Conservation (phyloP, 2,888 invertebrate species). For the Eupeodes latifasciatus region DNA sequence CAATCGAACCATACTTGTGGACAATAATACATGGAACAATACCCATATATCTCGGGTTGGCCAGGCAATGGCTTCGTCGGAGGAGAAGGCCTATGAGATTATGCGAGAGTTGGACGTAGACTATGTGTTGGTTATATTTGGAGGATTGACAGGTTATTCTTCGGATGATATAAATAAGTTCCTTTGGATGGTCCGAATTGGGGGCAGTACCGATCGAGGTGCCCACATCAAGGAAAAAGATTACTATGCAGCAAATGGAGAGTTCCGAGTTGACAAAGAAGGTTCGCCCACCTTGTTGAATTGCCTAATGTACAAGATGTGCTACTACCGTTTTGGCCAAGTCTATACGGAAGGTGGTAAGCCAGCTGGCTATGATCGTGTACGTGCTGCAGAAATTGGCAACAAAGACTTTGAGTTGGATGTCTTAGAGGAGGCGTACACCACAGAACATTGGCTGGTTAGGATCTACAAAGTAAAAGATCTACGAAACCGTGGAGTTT, state of each 20-base stretch:
- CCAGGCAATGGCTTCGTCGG: slow-evolving; percentile 98
- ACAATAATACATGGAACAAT: slow-evolving; percentile 99
- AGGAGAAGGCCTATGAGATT: slow-evolving; percentile 98
- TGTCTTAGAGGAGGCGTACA: slow-evolving; percentile 99
- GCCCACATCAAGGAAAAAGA: slow-evolving; percentile 98
- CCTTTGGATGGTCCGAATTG: slow-evolving; percentile 99
- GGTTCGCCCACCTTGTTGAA: slow-evolving; percentile 96
- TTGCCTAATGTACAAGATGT: slow-evolving; percentile 99
- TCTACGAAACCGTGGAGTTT: slow-evolving; percentile 93
- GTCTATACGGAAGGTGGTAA: slow-evolving; percentile 97
- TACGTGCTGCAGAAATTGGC: slow-evolving; percentile 98
- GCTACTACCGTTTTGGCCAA: slow-evolving; percentile 98
- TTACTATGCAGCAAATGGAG: slow-evolving; percentile 97
- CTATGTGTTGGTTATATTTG: slow-evolving; percentile 99
- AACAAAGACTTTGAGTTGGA: slow-evolving; percentile 99
- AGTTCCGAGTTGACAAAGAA: slow-evolving; percentile 98
- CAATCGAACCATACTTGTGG: slow-evolving; percentile 98
- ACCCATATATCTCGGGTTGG: slow-evolving; percentile 99
- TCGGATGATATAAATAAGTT: slow-evolving; percentile 99
- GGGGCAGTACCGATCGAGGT: slow-evolving; percentile 97
- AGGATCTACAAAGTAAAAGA: slow-evolving; percentile 99
- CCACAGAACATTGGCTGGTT: slow-evolving; percentile 99
- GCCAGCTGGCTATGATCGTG: slow-evolving; percentile 97
- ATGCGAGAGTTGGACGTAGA: slow-evolving; percentile 99
- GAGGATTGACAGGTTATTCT: slow-evolving; percentile 99